Conservation (phyloP, 2,888 invertebrate species). For the Strigamia crassipes region DNA sequence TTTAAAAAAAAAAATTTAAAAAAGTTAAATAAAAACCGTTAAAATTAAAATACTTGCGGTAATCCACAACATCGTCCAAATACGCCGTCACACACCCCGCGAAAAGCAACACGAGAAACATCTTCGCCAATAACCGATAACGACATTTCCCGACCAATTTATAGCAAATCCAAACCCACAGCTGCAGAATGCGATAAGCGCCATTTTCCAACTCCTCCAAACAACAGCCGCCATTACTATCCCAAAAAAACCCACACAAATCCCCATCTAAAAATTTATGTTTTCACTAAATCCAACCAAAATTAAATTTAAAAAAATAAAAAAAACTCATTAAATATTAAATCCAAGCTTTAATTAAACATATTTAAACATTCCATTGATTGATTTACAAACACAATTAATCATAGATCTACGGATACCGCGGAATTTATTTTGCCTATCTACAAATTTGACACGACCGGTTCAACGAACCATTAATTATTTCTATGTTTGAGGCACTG, state of each 20-base stretch:
- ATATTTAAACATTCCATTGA: no score
- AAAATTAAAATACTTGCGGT: background rate
- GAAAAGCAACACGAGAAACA: background rate
- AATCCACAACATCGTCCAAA: background rate
- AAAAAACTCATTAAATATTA: no score
- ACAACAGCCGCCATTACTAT: no score
- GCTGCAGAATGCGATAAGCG: background rate
- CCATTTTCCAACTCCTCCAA: no score
- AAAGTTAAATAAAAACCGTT: background rate
- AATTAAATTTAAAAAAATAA: no score
- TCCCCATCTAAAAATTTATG: no score
- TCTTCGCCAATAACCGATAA: background rate
- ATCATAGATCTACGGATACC: background rate
- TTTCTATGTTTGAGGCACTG: constrained; percentile 59
- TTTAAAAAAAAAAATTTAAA: background rate
- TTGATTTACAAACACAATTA: background rate
- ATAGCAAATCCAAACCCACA: background rate
- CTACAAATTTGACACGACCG: background rate
- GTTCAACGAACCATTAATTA: background rate
- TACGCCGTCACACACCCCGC: background rate
- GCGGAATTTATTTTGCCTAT: background rate
- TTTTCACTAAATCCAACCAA: no score
- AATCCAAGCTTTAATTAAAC: no score
- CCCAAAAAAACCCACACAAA: no score
- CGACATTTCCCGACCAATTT: background rate